phyloP scores from a whole-genome alignment of 2,888 invertebrate species.

The Taphrorychus bicolor region DNA sequence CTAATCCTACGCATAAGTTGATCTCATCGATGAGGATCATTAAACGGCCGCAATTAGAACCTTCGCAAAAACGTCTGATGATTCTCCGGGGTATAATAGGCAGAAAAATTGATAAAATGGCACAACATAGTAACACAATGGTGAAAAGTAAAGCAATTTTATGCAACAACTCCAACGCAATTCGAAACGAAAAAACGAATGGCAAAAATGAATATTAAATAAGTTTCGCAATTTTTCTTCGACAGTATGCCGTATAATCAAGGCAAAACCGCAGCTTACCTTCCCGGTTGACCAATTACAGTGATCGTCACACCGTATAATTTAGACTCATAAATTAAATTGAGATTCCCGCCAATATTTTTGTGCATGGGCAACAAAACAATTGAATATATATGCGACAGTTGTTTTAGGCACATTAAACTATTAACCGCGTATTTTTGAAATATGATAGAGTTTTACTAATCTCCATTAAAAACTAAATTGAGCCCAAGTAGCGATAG shows the following conservation, averaged over 20 bases:
- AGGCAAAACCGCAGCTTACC: conserved; percentile 48
- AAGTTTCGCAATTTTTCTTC: conserved; percentile 30
- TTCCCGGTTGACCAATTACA: conserved; percentile 57
- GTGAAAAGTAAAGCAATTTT: background rate
- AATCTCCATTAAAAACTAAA: conserved; percentile 19
- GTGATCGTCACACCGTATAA: conserved; percentile 56
- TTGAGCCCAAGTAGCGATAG: conserved; percentile 23
- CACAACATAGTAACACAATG: background rate
- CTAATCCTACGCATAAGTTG: background rate
- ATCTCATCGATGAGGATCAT: background rate
- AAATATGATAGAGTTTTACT: conserved; percentile 32
- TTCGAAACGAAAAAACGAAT: background rate
- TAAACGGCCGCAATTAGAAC: background rate
- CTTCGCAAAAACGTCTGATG: background rate
- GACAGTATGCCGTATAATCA: conserved; percentile 46
- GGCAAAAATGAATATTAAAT: conserved; percentile 26
- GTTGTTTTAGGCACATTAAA: conserved; percentile 6
- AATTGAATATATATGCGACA: conserved; percentile 39
- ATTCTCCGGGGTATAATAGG: background rate
- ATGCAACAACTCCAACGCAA: background rate
- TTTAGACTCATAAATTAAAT: conserved; percentile 60
- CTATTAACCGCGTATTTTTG: conserved; percentile 24
- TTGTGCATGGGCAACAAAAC: conserved; percentile 44
- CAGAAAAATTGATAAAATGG: background rate
- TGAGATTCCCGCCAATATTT: conserved; percentile 50